Base-by-base conservation (phyloP, 2,797 vertebrate species). In the Chrosomus eos region DNA sequence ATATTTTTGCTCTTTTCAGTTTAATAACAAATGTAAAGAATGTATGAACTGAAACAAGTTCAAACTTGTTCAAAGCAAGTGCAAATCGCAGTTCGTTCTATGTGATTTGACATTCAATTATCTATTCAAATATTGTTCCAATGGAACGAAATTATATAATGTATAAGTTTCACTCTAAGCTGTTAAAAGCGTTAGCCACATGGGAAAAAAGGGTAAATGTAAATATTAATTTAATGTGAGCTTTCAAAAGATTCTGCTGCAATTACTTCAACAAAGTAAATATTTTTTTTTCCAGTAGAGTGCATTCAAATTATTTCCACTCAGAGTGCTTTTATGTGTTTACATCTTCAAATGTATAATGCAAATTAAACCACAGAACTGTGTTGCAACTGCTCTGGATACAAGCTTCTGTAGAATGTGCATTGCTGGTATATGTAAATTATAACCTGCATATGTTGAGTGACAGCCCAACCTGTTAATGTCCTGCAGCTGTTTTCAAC, bases 81-180 rank as follows among this genome's bases (percentile, higher is more conserved):
- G 43, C 10, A 67, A 83, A 51, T 75, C 8, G 18, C 9, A 21
- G n/a, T 60, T 36, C 2, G 8, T 55, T 81, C 36, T 31, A 51
- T 11, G 0, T 68, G 14, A 38, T 31, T 26, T 78, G 36, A 58
- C 36, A 68, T 58, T 70, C n/a, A 77, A 70, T 77, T 70, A 19
- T 70, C 26, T 70, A 70, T 70, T 84, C 36, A 84, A 58, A 84
- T 77, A 60, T 74, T 66, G 7, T 38, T 11, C 0, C 45, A 51
- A 13, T 18, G 33, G 8, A 51, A 68, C 1, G 0, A 40, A 64
- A 2, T 45, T 0, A 26, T 77, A 77, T 23, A n/a, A 58, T 18
- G 21, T 58, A 75, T 40, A 45, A 10, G 5, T 51, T 68, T 21
- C 78, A 38, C 31, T 6, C 14, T 18, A 53, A 80, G 58, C 40